Percentiles rank a stretch among this genome's conserved stretches.
phyloP scores from a whole-genome alignment of 2,888 invertebrate species.

The Pseudococcus longispinus region DNA sequence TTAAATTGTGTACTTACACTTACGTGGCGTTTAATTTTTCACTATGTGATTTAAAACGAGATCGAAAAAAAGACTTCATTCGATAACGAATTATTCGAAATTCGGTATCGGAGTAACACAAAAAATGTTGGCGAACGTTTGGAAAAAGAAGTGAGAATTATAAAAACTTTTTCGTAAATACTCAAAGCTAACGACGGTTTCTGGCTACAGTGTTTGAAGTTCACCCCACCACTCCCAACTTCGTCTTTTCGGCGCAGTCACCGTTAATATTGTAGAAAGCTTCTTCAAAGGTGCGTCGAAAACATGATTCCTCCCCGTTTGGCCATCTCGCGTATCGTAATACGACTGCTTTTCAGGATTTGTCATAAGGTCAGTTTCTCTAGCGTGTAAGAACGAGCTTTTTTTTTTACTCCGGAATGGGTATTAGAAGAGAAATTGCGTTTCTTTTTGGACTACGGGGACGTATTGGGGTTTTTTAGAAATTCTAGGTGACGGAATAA shows the following conservation, averaged over 20 bases:
- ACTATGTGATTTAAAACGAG: background rate
- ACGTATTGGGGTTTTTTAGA: background rate
- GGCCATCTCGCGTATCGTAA: background rate
- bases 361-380: slow-evolving; percentile 27
- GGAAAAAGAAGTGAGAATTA: background rate
- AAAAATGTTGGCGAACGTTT: slow-evolving; percentile 28
- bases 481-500: background rate
- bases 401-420: background rate
- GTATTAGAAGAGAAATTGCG: background rate
- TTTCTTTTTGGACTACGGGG: background rate
- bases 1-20: background rate
- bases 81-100: background rate
- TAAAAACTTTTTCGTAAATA: slow-evolving; percentile 31
- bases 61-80: slow-evolving; percentile 9
- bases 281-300: slow-evolving; percentile 45
- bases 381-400: background rate
- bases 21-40: background rate
- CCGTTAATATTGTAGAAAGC: slow-evolving; percentile 41
- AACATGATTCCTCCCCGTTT: slow-evolving; percentile 22
- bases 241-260: slow-evolving; percentile 31
- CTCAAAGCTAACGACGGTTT: slow-evolving; percentile 41
- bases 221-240: slow-evolving; percentile 19
- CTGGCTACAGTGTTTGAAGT: slow-evolving; percentile 33
- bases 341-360: background rate
- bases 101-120: background rate